A percentile compares a stretch with the other conserved stretches of the same genome.
Conservation (phyloP, 2,888 invertebrate genomes). For the Barypeithes pellucidus region DNA sequence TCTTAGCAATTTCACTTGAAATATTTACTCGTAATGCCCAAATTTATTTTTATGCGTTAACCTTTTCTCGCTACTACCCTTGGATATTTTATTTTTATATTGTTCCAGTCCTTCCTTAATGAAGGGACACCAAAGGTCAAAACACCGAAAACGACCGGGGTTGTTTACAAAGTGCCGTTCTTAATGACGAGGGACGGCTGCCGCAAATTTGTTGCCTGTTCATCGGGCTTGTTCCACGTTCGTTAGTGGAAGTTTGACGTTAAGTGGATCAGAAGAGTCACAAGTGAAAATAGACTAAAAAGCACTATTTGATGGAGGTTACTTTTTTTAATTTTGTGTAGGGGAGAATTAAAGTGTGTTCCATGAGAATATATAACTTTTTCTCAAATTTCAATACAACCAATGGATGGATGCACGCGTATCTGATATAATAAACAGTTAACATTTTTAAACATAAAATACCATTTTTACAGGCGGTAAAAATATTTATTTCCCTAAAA, state of each 20-base stretch:
- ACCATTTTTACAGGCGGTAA: no score
- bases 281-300: constrained; percentile 11
- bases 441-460: no score
- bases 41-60: constrained; percentile 1
- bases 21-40: no score
- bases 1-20: no score
- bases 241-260: constrained; percentile 33
- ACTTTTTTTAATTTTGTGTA: neutral
- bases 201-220: constrained; percentile 38
- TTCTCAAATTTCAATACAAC: no score
- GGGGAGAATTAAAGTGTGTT: no score
- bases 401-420: no score
- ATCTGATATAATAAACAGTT: no score
- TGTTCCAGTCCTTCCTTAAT: constrained; percentile 3
- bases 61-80: neutral
- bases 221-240: constrained; percentile 23
- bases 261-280: constrained; percentile 20
- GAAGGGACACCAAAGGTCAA: constrained; percentile 17
- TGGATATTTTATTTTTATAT: constrained; percentile 20
- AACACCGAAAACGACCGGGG: constrained; percentile 20
- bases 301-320: neutral
- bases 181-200: constrained; percentile 29
- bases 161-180: constrained; percentile 40
- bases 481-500: no score
- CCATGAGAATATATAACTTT: no score